phyloP scores from a whole-genome alignment of 2,888 invertebrate genomes.

The Apamea monoglypha region DNA sequence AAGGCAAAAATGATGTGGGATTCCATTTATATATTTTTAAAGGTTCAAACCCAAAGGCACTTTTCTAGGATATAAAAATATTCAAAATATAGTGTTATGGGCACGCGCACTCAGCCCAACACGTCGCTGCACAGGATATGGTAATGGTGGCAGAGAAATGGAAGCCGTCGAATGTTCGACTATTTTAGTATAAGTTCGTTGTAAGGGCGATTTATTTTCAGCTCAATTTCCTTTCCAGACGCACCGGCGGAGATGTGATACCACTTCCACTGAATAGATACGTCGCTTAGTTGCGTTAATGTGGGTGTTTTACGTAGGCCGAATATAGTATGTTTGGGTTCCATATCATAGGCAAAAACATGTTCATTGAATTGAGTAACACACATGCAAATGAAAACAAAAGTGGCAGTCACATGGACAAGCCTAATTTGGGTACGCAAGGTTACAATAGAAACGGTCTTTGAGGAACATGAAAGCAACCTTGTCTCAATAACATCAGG shows the following conservation, averaged over 20 bases:
- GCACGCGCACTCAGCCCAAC: slow-evolving; percentile 76
- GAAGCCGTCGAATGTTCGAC: slow-evolving; percentile 83
- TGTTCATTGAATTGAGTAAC: slow-evolving; percentile 67
- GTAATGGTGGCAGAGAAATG: slow-evolving; percentile 87
- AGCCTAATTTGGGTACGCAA: slow-evolving; percentile 45
- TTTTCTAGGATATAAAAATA: slow-evolving; percentile 52
- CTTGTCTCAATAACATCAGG: slow-evolving; percentile 70
- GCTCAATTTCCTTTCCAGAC: slow-evolving; percentile 87
- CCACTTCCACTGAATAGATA: slow-evolving; percentile 73
- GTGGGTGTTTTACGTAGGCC: slow-evolving; percentile 66
- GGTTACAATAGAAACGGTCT: slow-evolving; percentile 44
- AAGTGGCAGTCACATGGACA: slow-evolving; percentile 51
- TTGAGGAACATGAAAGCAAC: slow-evolving; percentile 56
- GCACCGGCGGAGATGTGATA: slow-evolving; percentile 70
- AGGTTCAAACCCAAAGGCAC: slow-evolving; percentile 15
- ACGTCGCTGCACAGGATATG: slow-evolving; percentile 87
- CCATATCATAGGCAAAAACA: slow-evolving; percentile 54
- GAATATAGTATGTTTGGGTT: slow-evolving; percentile 58
- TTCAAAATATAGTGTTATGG: slow-evolving; percentile 73
- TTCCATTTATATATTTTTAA: slow-evolving; percentile 19
- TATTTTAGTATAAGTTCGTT: slow-evolving; percentile 87
- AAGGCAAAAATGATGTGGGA: background rate
- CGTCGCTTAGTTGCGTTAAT: slow-evolving; percentile 69
- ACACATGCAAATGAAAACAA: slow-evolving; percentile 63
- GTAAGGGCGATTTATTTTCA: slow-evolving; percentile 89